These are phyloP conservation scores for Wasmannia auropunctata DNA, from an alignment of 1,140 invertebrate genomes.

Conservation along the genomic window DNA sequence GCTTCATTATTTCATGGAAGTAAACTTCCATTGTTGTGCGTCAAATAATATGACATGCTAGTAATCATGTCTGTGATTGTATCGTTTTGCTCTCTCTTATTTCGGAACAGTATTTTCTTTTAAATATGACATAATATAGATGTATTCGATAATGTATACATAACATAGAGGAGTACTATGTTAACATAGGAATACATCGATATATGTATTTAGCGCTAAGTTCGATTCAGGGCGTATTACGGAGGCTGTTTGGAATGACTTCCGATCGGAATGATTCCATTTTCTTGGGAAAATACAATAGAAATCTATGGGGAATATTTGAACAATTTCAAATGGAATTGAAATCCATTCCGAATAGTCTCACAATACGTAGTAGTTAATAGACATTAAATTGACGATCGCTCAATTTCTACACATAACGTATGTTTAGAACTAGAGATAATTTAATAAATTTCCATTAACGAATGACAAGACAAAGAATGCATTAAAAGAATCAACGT, in stretches of 20 bases:
- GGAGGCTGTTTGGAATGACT: too few species aligned
- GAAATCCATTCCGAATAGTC: too few species aligned
- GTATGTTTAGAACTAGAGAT: conserved; percentile 1
- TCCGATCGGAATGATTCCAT: too few species aligned
- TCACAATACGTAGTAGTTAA: too few species aligned
- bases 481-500: neutral
- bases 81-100: conserved; percentile 25
- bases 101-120: conserved; percentile 23
- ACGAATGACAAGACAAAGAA: neutral
- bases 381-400: conserved; percentile 4
- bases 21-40: neutral
- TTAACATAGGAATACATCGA: neutral
- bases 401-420: neutral
- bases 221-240: too few species aligned
- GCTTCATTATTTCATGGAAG: neutral
- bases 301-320: too few species aligned
- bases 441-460: conserved; percentile 9
- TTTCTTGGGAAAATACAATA: too few species aligned
- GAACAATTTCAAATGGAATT: too few species aligned
- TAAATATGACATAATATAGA: neutral
- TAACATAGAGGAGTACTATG: neutral
- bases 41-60: conserved; percentile 12
- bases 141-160: neutral
- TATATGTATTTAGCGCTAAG: neutral
- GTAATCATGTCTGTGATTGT: neutral